Conservation (phyloP, 2,113 vertebrate genomes). For the Melierax canorus region DNA sequence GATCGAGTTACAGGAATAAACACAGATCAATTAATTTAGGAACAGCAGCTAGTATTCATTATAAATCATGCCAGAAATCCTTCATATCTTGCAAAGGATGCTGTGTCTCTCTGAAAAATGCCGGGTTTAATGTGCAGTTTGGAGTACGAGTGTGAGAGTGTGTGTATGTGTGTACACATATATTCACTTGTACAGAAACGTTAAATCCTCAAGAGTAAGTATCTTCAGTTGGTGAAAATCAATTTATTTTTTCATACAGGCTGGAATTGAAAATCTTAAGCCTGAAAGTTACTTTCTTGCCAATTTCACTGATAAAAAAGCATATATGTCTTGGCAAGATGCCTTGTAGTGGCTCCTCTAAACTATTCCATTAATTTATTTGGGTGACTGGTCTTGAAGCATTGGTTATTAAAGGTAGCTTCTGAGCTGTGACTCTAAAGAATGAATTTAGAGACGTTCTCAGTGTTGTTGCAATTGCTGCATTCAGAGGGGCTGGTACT, state of each 20-base stretch:
- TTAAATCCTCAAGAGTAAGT: constrained; percentile 72
- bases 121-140: neutral
- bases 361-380: constrained; percentile 75
- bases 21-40: constrained; percentile 40
- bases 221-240: constrained; percentile 71
- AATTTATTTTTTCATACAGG: constrained; percentile 73
- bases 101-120: neutral
- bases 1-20: constrained; percentile 1
- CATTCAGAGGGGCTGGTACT: neutral
- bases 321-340: constrained; percentile 59
- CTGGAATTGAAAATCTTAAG: constrained; percentile 75
- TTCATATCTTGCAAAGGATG: neutral
- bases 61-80: neutral
- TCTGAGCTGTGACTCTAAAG: constrained; percentile 31
- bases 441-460: neutral
- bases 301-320: constrained; percentile 75
- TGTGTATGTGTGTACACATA: neutral
- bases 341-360: constrained; percentile 60
- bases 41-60: neutral
- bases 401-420: constrained; percentile 46
- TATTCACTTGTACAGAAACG: constrained; percentile 60
- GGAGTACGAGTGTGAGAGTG: neutral
- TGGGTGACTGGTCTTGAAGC: constrained; percentile 68
- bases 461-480: neutral
- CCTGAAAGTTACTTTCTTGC: constrained; percentile 72